These are phyloP conservation scores for Euwallacea fornicatus DNA, from an alignment of 1,140 invertebrate genomes.

Conservation along the genomic window DNA sequence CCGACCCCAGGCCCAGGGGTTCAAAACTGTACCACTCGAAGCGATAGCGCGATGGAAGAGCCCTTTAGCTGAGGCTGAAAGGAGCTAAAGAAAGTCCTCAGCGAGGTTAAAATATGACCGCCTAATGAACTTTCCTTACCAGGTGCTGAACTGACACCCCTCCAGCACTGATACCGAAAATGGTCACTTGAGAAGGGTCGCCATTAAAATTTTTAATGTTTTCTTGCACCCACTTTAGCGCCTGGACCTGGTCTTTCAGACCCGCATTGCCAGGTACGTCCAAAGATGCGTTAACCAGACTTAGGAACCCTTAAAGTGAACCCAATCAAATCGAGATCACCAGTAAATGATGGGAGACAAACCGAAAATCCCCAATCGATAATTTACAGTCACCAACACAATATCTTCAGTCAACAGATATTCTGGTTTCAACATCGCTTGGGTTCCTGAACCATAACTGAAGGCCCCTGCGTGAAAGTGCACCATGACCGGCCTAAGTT, in stretches of 20 bases:
- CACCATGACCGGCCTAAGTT: slow-evolving; percentile 61
- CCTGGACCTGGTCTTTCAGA: slow-evolving; percentile 63
- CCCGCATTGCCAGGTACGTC: slow-evolving; percentile 63
- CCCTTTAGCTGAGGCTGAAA: slow-evolving; percentile 61
- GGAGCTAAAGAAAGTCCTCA: slow-evolving; percentile 48
- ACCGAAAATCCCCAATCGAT: slow-evolving; percentile 56
- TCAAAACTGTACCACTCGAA: slow-evolving; percentile 62
- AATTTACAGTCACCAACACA: slow-evolving; percentile 56
- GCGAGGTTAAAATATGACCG: too few species aligned
- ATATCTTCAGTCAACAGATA: slow-evolving; percentile 62
- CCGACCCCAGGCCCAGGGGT: slow-evolving; percentile 55
- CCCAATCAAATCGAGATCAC: not conserved
- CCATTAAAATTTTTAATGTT: slow-evolving; percentile 64
- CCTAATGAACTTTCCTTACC: slow-evolving; percentile 2
- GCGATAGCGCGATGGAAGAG: slow-evolving; percentile 64
- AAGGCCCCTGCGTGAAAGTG: slow-evolving; percentile 68
- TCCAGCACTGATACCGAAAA: slow-evolving; percentile 64
- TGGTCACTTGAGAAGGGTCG: slow-evolving; percentile 62
- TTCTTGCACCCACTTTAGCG: slow-evolving; percentile 63
- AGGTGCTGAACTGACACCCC: slow-evolving; percentile 56
- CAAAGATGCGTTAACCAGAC: slow-evolving; percentile 45
- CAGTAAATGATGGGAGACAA: slow-evolving; percentile 33
- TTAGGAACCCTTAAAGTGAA: slow-evolving; percentile 55
- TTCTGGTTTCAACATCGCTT: slow-evolving; percentile 60
- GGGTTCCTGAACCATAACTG: slow-evolving; percentile 59